Conservation (phyloP, 2,113 vertebrate species). For the Sialia sialis region DNA sequence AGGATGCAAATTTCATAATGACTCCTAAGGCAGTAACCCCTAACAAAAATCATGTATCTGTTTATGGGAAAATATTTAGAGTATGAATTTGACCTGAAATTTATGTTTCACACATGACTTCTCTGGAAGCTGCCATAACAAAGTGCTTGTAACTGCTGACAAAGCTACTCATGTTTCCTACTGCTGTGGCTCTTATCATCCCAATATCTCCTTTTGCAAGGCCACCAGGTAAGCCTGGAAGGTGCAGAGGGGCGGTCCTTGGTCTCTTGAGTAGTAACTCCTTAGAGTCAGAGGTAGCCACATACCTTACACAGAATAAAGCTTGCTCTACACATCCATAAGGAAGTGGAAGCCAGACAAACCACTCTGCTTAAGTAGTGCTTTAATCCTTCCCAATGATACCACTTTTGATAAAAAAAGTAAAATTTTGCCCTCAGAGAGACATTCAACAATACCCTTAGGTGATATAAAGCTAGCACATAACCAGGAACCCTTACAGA, state of each 20-base stretch:
- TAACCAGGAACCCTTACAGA: not conserved
- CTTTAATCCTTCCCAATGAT: not conserved
- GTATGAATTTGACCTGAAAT: not conserved
- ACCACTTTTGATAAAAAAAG: not conserved
- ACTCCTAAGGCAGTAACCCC: not conserved
- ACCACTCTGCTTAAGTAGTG: not conserved
- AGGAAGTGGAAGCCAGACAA: not conserved
- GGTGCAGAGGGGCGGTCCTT: not conserved
- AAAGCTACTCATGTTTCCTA: not conserved
- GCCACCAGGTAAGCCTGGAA: not conserved
- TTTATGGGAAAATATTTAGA: conserved; percentile 25
- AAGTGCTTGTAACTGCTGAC: not conserved
- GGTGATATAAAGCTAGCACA: not conserved
- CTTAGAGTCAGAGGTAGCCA: not conserved
- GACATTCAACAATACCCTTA: not conserved
- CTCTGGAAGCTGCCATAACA: not conserved
- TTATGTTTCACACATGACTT: not conserved
- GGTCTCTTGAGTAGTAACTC: not conserved
- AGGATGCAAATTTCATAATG: not conserved
- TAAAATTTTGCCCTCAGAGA: not conserved
- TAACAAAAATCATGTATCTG: not conserved
- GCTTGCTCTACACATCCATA: not conserved
- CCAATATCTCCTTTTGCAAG: not conserved
- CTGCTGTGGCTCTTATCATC: not conserved
- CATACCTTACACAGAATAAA: not conserved